phyloP scores from a whole-genome alignment of 1,140 invertebrate species.

The Odontomachus brunneus region DNA sequence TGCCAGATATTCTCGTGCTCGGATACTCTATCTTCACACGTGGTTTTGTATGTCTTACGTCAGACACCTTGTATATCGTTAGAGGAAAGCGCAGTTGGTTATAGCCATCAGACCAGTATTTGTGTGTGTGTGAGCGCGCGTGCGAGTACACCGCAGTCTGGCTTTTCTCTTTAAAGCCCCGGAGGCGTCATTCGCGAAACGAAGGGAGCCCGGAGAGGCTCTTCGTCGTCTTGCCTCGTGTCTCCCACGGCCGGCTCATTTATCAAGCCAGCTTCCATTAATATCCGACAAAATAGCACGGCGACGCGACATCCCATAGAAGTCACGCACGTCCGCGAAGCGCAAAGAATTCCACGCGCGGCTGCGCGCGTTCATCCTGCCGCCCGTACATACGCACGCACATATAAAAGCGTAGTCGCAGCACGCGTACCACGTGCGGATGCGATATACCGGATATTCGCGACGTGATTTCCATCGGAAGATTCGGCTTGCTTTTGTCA shows the following conservation, averaged over 20 bases:
- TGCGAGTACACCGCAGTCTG: slow-evolving; percentile 25
- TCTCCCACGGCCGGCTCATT: slow-evolving; percentile 74
- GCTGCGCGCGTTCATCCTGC: not conserved
- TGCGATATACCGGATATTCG: slow-evolving; percentile 35
- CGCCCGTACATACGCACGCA: slow-evolving; percentile 1
- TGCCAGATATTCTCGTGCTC: no score
- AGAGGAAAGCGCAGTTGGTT: not conserved
- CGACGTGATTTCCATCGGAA: slow-evolving; percentile 50
- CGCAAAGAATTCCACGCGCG: slow-evolving; percentile 50
- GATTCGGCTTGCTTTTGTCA: not conserved
- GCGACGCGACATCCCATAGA: slow-evolving; percentile 74
- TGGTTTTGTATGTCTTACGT: no score
- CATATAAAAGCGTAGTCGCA: not conserved
- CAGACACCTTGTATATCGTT: not conserved
- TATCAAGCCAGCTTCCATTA: slow-evolving; percentile 78
- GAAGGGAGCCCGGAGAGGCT: slow-evolving; percentile 43
- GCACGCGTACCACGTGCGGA: not conserved
- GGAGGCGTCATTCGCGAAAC: slow-evolving; percentile 59
- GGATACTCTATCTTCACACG: no score
- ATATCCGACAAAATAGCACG: slow-evolving; percentile 78
- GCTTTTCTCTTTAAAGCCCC: slow-evolving; percentile 68
- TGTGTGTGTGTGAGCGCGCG: no score
- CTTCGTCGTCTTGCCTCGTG: slow-evolving; percentile 69
- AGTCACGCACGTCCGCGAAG: slow-evolving; percentile 65
- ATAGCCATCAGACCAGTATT: no score